phyloP scores from a whole-genome alignment of 2,888 invertebrate genomes.

The Clitarchus hookeri region DNA sequence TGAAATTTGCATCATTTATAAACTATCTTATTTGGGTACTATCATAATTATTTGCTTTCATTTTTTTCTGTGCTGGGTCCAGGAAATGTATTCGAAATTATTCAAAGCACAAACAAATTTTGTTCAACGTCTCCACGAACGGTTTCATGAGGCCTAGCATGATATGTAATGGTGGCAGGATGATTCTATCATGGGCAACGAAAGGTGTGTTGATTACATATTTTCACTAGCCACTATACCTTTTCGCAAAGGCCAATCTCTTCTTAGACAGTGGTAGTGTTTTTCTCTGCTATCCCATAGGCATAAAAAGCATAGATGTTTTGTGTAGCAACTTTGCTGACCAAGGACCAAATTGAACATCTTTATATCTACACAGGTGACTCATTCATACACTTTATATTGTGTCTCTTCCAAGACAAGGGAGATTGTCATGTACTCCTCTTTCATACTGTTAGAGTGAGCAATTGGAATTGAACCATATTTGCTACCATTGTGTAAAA shows the following conservation, averaged over 20 bases:
- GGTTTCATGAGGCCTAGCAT: neutral
- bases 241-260: neutral
- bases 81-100: neutral
- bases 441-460: slow-evolving; percentile 24
- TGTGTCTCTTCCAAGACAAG: neutral
- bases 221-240: neutral
- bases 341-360: neutral
- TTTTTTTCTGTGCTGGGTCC: neutral
- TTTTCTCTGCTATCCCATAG: neutral
- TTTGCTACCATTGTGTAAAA: slow-evolving; percentile 35
- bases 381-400: neutral
- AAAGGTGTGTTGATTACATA: neutral
- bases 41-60: neutral
- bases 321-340: neutral
- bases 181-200: neutral
- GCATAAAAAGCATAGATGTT: neutral
- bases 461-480: slow-evolving; percentile 33
- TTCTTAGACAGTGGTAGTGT: neutral
- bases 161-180: neutral
- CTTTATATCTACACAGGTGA: neutral
- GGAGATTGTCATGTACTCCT: neutral
- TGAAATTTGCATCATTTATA: neutral
- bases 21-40: neutral
- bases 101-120: neutral
- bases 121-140: neutral